Conservation (phyloP, 92 coral and sea anemone species). For the Palythoa grandiflora region DNA sequence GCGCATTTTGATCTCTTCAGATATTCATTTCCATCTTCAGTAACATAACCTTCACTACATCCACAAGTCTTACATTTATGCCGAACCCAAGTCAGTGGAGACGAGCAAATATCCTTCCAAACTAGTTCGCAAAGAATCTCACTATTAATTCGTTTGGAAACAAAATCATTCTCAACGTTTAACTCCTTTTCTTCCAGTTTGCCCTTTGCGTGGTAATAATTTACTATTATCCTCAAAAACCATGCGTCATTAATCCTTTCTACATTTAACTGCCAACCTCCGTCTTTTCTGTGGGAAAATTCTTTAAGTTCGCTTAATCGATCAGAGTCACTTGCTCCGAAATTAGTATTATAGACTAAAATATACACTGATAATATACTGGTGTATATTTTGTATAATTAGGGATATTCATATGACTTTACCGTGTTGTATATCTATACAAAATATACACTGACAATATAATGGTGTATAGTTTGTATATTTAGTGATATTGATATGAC, state of each 20-base stretch:
- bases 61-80: conserved; percentile 8
- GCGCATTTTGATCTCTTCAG: conserved; percentile 67
- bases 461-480: too few relatives aligned
- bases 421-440: too few relatives aligned
- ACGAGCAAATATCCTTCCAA: conserved; percentile 41
- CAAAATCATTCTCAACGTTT: neutral
- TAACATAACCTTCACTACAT: conserved; percentile 34
- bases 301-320: conserved; percentile 63
- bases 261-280: conserved; percentile 72
- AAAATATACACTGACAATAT: too few relatives aligned
- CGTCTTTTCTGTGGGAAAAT: conserved; percentile 67
- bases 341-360: conserved; percentile 66
- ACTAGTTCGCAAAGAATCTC: conserved; percentile 46
- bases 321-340: conserved; percentile 49
- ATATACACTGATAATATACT: too few relatives aligned
- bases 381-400: too few relatives aligned
- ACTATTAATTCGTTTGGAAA: conserved; percentile 35
- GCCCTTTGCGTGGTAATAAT: conserved; percentile 44
- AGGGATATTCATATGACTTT: too few relatives aligned
- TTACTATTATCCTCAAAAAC: conserved; percentile 63
- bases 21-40: conserved; percentile 77
- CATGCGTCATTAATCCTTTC: conserved; percentile 78
- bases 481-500: too few relatives aligned
- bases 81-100: neutral
- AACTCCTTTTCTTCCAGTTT: conserved; percentile 40